phyloP scores from a whole-genome alignment of 2,113 vertebrate genomes.

The Herpetotheres cachinnans region DNA sequence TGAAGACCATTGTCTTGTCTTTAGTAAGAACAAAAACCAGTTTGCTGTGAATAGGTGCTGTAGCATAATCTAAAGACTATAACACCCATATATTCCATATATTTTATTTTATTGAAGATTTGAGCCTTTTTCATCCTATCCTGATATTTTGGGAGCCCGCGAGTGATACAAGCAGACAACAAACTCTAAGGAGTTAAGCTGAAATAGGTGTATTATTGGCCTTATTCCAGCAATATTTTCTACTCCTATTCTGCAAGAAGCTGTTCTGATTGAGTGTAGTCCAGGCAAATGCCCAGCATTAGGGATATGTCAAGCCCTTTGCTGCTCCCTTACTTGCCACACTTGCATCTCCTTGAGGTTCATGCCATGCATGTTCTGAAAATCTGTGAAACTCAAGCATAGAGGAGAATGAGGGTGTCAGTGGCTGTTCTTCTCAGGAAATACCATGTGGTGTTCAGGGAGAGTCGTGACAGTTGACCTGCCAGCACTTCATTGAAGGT shows the following conservation, averaged over 20 bases:
- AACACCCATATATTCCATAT: rapidly evolving
- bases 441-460: background rate
- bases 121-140: background rate
- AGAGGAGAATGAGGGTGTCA: background rate
- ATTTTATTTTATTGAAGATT: background rate
- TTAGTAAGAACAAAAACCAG: background rate
- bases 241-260: background rate
- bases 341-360: background rate
- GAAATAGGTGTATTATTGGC: background rate
- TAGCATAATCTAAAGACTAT: background rate
- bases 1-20: background rate
- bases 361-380: background rate
- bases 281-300: background rate
- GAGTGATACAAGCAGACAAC: background rate
- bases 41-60: background rate
- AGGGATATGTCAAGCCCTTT: background rate
- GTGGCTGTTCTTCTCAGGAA: background rate
- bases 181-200: background rate
- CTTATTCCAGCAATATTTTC: background rate
- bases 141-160: background rate
- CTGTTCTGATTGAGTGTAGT: background rate
- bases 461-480: background rate
- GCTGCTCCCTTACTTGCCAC: background rate
- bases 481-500: background rate
- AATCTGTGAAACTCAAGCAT: background rate